phyloP scores from a whole-genome alignment of 2,113 vertebrate genomes.

The Rhadina sibilatrix region DNA sequence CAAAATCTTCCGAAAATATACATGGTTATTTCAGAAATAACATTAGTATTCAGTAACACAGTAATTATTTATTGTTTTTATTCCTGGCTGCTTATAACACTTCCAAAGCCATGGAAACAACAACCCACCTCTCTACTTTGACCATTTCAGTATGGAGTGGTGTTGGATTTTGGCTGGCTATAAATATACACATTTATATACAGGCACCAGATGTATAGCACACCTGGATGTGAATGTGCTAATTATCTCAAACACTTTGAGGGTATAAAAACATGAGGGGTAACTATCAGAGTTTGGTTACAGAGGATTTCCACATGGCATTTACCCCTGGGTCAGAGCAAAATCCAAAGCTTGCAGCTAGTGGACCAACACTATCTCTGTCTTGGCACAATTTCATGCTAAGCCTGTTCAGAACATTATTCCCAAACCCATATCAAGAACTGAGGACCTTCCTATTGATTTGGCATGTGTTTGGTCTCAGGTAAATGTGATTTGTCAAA shows the following conservation, averaged over 20 bases:
- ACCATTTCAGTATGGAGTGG: background rate
- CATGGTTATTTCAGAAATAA: background rate
- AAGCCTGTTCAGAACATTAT: background rate
- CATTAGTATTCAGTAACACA: background rate
- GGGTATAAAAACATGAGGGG: background rate
- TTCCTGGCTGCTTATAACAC: background rate
- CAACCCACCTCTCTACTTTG: background rate
- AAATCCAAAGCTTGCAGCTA: background rate
- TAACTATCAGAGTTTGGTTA: background rate
- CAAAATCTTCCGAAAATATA: background rate
- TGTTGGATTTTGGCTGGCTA: background rate
- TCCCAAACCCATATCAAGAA: background rate
- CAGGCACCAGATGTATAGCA: background rate
- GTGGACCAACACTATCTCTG: background rate
- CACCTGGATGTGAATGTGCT: background rate
- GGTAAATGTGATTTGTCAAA: background rate
- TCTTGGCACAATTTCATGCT: accelerated
- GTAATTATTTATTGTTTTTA: constrained; percentile 4
- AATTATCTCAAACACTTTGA: background rate
- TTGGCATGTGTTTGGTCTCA: background rate
- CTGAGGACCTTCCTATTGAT: background rate
- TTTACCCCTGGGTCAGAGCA: background rate
- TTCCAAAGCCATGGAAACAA: background rate
- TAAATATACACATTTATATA: background rate
- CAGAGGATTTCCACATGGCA: background rate